A percentile compares a stretch with the other conserved stretches of the same genome.
These are phyloP conservation scores for Chaetorhynchus papuensis DNA, from an alignment of 2,113 vertebrate species.

Conservation along the genomic window DNA sequence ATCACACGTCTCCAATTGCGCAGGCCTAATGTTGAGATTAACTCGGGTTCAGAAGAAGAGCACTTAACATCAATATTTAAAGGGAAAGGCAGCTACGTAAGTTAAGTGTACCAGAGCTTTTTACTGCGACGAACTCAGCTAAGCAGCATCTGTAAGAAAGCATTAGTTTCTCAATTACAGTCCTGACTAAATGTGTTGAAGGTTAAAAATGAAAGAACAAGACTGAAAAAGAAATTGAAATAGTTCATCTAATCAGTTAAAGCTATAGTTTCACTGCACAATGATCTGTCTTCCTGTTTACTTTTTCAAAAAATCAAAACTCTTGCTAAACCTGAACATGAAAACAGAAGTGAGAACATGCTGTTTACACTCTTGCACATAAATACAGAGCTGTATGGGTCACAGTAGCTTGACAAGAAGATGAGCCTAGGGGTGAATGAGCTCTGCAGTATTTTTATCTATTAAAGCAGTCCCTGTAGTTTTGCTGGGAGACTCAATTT, in stretches of 20 bases:
- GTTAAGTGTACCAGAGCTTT: neutral
- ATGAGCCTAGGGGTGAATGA: neutral
- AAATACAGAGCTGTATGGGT: neutral
- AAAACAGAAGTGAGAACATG: neutral
- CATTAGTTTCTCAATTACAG: neutral
- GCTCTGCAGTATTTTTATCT: neutral
- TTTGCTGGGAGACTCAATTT: neutral
- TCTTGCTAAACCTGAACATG: neutral
- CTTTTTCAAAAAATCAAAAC: neutral
- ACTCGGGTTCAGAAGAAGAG: neutral
- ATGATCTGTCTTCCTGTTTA: neutral
- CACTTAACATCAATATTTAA: conserved; percentile 12
- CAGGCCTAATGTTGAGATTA: neutral
- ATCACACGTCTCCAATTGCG: neutral
- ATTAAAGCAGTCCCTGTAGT: neutral
- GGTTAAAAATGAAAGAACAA: neutral
- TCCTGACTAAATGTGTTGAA: neutral
- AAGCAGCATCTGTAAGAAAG: neutral
- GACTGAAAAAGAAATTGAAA: neutral
- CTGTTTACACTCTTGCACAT: neutral
- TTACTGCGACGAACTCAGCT: neutral
- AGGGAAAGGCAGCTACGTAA: neutral
- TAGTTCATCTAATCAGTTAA: neutral
- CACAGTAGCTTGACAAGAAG: neutral
- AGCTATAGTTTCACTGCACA: neutral